phyloP scores from a whole-genome alignment of 2,888 invertebrate genomes.

The Panorpa germanica region DNA sequence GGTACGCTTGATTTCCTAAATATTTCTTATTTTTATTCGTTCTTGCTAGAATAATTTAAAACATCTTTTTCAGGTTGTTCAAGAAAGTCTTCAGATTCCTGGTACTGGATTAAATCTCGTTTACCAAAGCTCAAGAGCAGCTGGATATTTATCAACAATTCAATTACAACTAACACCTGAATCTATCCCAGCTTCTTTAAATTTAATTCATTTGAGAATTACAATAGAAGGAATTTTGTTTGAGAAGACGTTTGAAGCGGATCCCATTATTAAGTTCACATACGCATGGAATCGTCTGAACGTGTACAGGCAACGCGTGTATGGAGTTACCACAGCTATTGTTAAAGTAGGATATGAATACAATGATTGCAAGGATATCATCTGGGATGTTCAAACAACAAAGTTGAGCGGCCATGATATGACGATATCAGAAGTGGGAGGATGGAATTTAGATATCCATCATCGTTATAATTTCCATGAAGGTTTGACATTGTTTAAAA shows the following conservation, averaged over 20 bases:
- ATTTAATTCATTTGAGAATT: constrained; percentile 79
- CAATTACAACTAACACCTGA: constrained; percentile 81
- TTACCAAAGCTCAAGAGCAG: constrained; percentile 87
- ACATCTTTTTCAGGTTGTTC: constrained; percentile 46
- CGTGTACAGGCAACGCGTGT: constrained; percentile 89
- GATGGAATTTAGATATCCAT: constrained; percentile 96
- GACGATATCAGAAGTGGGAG: constrained; percentile 92
- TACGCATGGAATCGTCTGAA: constrained; percentile 96
- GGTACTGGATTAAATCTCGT: constrained; percentile 90
- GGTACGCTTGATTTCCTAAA: constrained; percentile 19
- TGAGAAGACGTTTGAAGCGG: constrained; percentile 87
- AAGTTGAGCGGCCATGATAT: constrained; percentile 91
- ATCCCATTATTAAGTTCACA: constrained; percentile 89
- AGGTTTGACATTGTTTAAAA: constrained; percentile 31
- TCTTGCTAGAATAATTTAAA: constrained; percentile 2
- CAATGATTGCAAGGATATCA: constrained; percentile 73
- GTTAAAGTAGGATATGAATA: constrained; percentile 96
- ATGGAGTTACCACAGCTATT: constrained; percentile 86
- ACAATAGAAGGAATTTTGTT: constrained; percentile 89
- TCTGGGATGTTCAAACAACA: constrained; percentile 93
- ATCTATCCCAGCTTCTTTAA: constrained; percentile 57
- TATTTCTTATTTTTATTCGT: constrained; percentile 5
- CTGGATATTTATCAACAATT: constrained; percentile 84
- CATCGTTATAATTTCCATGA: constrained; percentile 97
- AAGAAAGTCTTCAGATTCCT: constrained; percentile 86